Percentiles rank a stretch among this genome's conserved stretches.
phyloP scores from a whole-genome alignment of 2,888 invertebrate species.

The Plagiodera versicolora region DNA sequence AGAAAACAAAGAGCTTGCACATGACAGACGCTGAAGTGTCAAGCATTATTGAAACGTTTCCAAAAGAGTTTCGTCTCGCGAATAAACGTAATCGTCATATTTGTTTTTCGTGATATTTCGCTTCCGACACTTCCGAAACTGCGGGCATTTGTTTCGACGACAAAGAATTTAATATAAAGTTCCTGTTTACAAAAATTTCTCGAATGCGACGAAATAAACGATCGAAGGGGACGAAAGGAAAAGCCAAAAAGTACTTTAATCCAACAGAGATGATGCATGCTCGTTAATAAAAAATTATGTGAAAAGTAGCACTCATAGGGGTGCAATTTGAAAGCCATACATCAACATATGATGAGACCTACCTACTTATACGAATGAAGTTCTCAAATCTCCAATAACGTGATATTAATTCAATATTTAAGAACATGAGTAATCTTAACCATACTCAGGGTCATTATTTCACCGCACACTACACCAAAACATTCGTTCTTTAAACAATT shows the following conservation, averaged over 20 bases:
- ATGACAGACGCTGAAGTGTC: background rate
- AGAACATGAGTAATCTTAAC: too few relatives aligned
- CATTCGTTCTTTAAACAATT: too few relatives aligned
- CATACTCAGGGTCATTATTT: too few relatives aligned
- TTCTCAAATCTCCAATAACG: too few relatives aligned
- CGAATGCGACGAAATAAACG: conserved; percentile 12
- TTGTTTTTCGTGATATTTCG: conserved; percentile 5
- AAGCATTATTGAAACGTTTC: background rate
- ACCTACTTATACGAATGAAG: too few relatives aligned
- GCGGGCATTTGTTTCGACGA: conserved; percentile 3
- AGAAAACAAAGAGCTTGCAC: background rate
- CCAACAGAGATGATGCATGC: too few relatives aligned
- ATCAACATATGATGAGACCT: too few relatives aligned
- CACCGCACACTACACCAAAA: too few relatives aligned
- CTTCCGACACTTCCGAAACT: background rate
- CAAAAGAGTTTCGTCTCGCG: background rate
- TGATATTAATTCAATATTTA: too few relatives aligned
- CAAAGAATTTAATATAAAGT: conserved; percentile 9
- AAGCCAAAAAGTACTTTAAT: background rate
- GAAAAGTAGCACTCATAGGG: too few relatives aligned
- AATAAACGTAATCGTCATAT: conserved; percentile 2
- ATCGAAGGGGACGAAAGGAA: background rate
- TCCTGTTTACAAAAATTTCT: conserved; percentile 2
- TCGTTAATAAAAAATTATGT: too few relatives aligned
- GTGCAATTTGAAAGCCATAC: too few relatives aligned